Percentiles rank a stretch among this genome's conserved stretches.
Evolutionary conservation across 2,888 invertebrate species (phyloP).

Genomic region (Lasiommata megera): DNA sequence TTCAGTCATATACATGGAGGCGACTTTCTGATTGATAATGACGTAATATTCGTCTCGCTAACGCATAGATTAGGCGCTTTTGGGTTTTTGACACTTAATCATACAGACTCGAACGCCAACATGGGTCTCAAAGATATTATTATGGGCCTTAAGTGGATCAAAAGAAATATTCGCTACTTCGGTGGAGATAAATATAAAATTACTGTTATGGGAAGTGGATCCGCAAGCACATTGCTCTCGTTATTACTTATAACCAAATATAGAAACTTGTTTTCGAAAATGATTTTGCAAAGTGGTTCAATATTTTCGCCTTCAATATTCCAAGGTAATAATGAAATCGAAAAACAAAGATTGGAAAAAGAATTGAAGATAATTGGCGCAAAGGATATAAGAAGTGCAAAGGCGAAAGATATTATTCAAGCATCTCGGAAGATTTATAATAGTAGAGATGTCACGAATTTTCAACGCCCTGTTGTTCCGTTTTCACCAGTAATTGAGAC

Average conservation of each 20-base stretch:
- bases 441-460: conserved; percentile 52
- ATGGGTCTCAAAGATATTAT: conserved; percentile 75
- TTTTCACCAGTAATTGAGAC: conserved; percentile 60
- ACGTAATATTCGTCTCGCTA: conserved; percentile 57
- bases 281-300: conserved; percentile 70
- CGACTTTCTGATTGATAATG: conserved; percentile 68
- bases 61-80: conserved; percentile 68
- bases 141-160: conserved; percentile 68
- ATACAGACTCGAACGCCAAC: conserved; percentile 55
- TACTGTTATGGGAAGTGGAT: conserved; percentile 65
- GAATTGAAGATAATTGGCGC: conserved; percentile 45
- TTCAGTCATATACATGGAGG: conserved; percentile 70
- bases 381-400: conserved; percentile 41
- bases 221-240: conserved; percentile 61
- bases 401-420: conserved; percentile 50
- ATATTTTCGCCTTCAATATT: conserved; percentile 64
- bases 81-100: conserved; percentile 65
- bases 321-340: conserved; percentile 46
- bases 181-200: conserved; percentile 61
- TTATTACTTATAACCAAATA: conserved; percentile 57
- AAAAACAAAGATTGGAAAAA: conserved; percentile 47
- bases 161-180: conserved; percentile 56
- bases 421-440: conserved; percentile 57
- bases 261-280: conserved; percentile 59
- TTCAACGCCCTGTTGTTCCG: conserved; percentile 62